phyloP scores from a whole-genome alignment of 2,113 vertebrate species.

The Columba livia region DNA sequence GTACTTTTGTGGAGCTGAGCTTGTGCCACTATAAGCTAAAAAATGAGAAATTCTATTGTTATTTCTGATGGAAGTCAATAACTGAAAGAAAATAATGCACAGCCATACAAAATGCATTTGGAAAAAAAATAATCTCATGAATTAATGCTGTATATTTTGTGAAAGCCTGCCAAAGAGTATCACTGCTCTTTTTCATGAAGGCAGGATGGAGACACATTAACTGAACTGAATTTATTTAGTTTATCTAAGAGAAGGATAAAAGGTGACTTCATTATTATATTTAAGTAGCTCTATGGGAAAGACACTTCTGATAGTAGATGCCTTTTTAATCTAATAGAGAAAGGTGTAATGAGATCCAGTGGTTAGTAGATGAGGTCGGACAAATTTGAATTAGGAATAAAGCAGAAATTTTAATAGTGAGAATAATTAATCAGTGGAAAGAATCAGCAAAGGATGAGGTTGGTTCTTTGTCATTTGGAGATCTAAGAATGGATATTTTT shows the following conservation, averaged over 20 bases:
- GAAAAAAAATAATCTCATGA: not conserved
- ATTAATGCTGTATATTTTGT: not conserved
- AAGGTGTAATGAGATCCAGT: conserved; percentile 3
- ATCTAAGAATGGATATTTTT: not conserved
- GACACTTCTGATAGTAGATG: not conserved
- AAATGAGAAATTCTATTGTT: not conserved
- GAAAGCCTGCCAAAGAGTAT: not conserved
- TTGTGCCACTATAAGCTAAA: not conserved
- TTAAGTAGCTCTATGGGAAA: not conserved
- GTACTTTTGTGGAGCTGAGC: not conserved
- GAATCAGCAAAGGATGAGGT: not conserved
- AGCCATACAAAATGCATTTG: not conserved
- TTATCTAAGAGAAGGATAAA: not conserved
- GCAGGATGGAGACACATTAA: not conserved
- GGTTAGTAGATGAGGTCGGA: not conserved
- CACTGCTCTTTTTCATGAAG: not conserved
- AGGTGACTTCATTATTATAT: not conserved
- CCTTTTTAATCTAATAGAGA: conserved; percentile 4
- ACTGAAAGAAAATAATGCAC: not conserved
- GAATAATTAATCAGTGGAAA: not conserved
- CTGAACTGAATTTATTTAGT: not conserved
- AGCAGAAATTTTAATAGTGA: not conserved
- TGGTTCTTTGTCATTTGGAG: not conserved
- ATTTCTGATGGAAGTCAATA: not conserved
- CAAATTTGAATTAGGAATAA: conserved; percentile 18